Base-by-base conservation (phyloP, 2,113 vertebrate species). In the Setophaga coronata region DNA sequence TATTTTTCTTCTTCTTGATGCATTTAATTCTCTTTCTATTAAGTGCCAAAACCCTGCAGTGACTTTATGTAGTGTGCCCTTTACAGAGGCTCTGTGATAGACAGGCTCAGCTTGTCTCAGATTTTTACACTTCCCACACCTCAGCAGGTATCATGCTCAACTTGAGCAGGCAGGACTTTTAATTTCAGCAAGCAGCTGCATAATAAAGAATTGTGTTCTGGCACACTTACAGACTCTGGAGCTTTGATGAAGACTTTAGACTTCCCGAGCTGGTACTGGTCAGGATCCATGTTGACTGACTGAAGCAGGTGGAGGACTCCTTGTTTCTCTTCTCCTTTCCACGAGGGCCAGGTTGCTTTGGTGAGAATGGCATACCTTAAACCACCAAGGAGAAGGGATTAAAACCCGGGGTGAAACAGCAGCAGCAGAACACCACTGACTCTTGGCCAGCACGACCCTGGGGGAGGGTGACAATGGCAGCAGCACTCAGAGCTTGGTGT, bases 211-310 rank as follows among this genome's bases (percentile, higher is more conserved):
- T 3, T 2, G 2, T 16, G 21, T 66, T 72, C 53, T 87, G 62
- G 26, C 13, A 36, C n/a, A 97, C 99, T 94, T 97, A 99, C 99
- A 86, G 99, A 99, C 95, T 99, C 99, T 0, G 99, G 99, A 70
- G 99, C 99, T 98, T 99, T 99, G 87, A 99, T 98, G 97, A 99
- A 99, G 94, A 99, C 91, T 95, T 99, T 99, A 71, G 98, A 99
- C 83, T 96, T 98, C 25, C 99, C 99, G 0, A 99, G 99, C 97
- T 99, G 99, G 98, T 98, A 99, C 93, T 99, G 99, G 94, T 99
- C 99, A 69, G 98, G 98, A 94, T 99, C 99, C 99, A 99, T 99
- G 97, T 99, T 99, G 96, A 99, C 99, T 0, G 99, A 99, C 33
- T 98, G 98, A 58, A 99, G 97, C 87, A 99, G 97, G 82, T 99